A percentile compares a stretch with the other conserved stretches of the same genome.
phyloP scores from a whole-genome alignment of 2,113 vertebrate species.

The Elanus axillaris region DNA sequence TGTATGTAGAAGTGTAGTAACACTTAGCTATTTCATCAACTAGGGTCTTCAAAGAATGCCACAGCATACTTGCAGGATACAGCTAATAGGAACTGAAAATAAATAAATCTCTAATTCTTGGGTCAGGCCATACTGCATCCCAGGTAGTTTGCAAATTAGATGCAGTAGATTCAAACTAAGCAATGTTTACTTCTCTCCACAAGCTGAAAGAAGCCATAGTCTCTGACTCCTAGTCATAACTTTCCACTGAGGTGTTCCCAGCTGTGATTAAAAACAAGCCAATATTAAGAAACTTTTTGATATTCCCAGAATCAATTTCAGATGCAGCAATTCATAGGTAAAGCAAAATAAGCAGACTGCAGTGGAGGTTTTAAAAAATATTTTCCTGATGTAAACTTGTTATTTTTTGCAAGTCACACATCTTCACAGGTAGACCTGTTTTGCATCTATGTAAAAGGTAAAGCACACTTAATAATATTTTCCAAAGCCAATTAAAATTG shows the following conservation, averaged over 20 bases:
- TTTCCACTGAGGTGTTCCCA: constrained; percentile 32
- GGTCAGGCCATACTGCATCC: neutral
- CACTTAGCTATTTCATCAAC: neutral
- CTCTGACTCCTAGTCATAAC: constrained; percentile 5
- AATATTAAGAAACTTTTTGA: constrained; percentile 23
- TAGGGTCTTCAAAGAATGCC: neutral
- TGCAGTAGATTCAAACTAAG: neutral
- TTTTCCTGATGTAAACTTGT: neutral
- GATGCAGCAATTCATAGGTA: constrained; percentile 1
- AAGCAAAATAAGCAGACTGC: constrained; percentile 9
- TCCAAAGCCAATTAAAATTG: neutral
- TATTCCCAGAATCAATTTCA: constrained; percentile 25
- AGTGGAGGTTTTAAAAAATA: neutral
- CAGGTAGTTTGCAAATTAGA: neutral
- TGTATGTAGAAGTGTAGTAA: neutral
- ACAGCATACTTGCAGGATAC: neutral
- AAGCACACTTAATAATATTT: neutral
- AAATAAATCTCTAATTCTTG: neutral
- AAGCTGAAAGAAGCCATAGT: constrained; percentile 40
- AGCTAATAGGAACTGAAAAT: neutral
- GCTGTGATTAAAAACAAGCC: constrained; percentile 42
- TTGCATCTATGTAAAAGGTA: neutral
- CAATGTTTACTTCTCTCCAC: constrained; percentile 11
- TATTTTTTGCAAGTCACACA: neutral
- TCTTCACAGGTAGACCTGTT: neutral